A percentile compares a stretch with the other conserved stretches of the same genome.
Conservation (phyloP, 2,888 invertebrate genomes). For the Chymomyza amoena region DNA sequence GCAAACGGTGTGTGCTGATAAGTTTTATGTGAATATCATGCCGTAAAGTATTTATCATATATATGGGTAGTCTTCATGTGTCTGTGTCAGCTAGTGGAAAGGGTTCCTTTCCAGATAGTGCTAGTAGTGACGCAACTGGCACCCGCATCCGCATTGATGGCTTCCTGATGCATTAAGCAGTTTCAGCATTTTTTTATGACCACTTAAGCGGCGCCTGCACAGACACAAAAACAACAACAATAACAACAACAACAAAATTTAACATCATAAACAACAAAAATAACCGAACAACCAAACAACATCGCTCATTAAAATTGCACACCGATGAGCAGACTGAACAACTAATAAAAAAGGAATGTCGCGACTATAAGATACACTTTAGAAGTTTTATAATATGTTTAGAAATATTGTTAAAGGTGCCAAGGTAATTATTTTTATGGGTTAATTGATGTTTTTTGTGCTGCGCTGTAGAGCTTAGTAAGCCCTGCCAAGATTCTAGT, state of each 20-base stretch:
- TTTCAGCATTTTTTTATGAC: constrained; percentile 52
- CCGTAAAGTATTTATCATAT: not conserved
- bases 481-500: too few relatives aligned
- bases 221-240: constrained; percentile 19
- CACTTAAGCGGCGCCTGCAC: constrained; percentile 52
- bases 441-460: too few relatives aligned
- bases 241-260: constrained; percentile 23
- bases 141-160: constrained; percentile 56
- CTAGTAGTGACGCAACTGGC: constrained; percentile 15
- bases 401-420: too few relatives aligned
- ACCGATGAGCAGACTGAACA: not conserved
- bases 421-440: too few relatives aligned
- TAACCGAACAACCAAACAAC: not conserved
- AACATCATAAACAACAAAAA: not conserved
- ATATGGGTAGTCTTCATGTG: not conserved
- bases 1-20: not conserved
- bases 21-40: not conserved
- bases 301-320: not conserved
- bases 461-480: too few relatives aligned
- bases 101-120: not conserved
- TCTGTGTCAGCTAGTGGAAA: not conserved
- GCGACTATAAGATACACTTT: not conserved
- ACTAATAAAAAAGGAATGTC: not conserved
- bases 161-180: constrained; percentile 71
- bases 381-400: not conserved